Percentiles rank a stretch among this genome's conserved stretches.
These are phyloP conservation scores for Tenualosa ilisha DNA, from an alignment of 2,797 vertebrate genomes.

Conservation along the genomic window DNA sequence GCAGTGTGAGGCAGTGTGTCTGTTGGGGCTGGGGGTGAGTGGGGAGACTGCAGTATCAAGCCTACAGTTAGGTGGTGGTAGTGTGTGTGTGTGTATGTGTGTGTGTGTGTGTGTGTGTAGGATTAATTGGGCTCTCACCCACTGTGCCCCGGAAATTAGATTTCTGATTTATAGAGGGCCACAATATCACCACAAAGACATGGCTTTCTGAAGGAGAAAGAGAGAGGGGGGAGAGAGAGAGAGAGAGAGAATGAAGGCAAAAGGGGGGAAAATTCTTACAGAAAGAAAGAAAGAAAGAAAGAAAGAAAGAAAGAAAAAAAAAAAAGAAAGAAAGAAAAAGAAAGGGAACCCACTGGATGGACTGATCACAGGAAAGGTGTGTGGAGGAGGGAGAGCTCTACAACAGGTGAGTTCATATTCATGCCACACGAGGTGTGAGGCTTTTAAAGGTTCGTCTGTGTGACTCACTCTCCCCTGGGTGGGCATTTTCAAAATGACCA, in stretches of 20 bases:
- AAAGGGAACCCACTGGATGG: too few relatives aligned
- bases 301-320: not conserved
- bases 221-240: not conserved
- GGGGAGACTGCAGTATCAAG: not conserved
- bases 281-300: too few relatives aligned
- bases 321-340: too few relatives aligned
- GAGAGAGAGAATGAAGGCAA: not conserved
- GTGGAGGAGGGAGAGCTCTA: not conserved
- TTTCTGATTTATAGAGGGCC: constrained; percentile 9
- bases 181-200: not conserved
- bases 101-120: constrained; percentile 11
- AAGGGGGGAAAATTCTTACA: not conserved
- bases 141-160: constrained; percentile 7
- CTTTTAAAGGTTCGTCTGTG: constrained; percentile 47
- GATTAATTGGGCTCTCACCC: constrained; percentile 14
- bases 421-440: constrained; percentile 48
- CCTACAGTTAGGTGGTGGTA: not conserved
- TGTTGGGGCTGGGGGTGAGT: not conserved
- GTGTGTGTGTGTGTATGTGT: constrained; percentile 8
- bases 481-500: constrained; percentile 59
- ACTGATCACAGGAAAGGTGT: too few relatives aligned
- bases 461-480: constrained; percentile 55
- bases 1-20: not conserved
- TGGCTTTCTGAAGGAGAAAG: not conserved
- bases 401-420: constrained; percentile 40